A percentile compares a stretch with the other conserved stretches of the same genome.
These are phyloP conservation scores for Acipenser transmontanus DNA, from an alignment of 2,797 vertebrate genomes.

Conservation along the genomic window DNA sequence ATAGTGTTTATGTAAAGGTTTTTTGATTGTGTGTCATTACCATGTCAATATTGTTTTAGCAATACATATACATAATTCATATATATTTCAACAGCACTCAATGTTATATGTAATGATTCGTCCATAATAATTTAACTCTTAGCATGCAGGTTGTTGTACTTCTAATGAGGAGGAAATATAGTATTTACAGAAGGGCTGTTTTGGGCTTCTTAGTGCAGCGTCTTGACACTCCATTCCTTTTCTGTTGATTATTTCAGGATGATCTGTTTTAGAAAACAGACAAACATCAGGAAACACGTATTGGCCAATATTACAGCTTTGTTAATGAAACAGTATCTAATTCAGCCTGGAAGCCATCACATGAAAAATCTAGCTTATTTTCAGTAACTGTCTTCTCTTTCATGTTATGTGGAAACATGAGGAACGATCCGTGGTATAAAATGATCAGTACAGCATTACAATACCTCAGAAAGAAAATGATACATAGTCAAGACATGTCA, in stretches of 20 bases:
- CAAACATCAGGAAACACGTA: slow-evolving; percentile 24
- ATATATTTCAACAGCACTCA: slow-evolving; percentile 67
- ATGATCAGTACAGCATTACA: not conserved
- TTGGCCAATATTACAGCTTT: slow-evolving; percentile 20
- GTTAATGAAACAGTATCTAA: not conserved
- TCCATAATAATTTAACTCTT: slow-evolving; percentile 66
- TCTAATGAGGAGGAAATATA: slow-evolving; percentile 88
- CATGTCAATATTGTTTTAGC: slow-evolving; percentile 34
- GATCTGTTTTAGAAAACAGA: slow-evolving; percentile 75
- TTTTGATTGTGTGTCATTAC: slow-evolving; percentile 30
- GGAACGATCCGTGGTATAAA: not conserved
- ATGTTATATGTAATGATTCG: slow-evolving; percentile 45
- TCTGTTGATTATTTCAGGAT: slow-evolving; percentile 92
- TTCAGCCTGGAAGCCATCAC: not conserved
- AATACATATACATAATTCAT: slow-evolving; percentile 34
- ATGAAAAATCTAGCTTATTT: not conserved
- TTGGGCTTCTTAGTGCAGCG: slow-evolving; percentile 78
- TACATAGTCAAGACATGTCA: not conserved
- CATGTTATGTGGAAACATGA: slow-evolving; percentile 2
- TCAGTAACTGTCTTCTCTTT: not conserved
- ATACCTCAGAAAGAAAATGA: not conserved
- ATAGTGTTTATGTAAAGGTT: slow-evolving; percentile 34
- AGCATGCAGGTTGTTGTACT: slow-evolving; percentile 98
- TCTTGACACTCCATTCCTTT: slow-evolving; percentile 76
- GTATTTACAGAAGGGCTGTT: slow-evolving; percentile 96